These are phyloP conservation scores for Nibea coibor DNA, from an alignment of 2,113 vertebrate species.

Conservation along the genomic window DNA sequence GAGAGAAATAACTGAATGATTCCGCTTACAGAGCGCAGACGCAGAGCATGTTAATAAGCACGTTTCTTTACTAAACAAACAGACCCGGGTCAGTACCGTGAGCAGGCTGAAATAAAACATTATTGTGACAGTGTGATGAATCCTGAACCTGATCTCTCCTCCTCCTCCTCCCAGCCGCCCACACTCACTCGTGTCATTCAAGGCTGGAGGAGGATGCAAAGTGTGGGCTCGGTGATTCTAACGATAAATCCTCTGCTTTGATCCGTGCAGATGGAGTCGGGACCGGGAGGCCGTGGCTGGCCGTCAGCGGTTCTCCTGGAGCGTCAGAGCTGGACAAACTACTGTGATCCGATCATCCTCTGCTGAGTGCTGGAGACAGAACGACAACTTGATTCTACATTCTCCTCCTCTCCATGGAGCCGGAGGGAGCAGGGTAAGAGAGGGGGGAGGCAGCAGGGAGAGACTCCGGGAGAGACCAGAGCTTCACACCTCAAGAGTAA, in stretches of 20 bases:
- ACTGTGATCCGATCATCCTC: slow-evolving; percentile 7
- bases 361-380: not conserved
- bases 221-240: not conserved
- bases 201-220: not conserved
- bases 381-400: not conserved
- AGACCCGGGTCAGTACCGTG: not conserved
- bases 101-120: no score
- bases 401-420: slow-evolving; percentile 20
- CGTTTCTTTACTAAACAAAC: not conserved
- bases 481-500: slow-evolving; percentile 22
- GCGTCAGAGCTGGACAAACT: not conserved
- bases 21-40: no score
- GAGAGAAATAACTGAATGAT: not conserved
- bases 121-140: not conserved
- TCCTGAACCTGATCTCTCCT: not conserved
- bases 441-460: slow-evolving; percentile 15
- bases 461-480: slow-evolving; percentile 16
- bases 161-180: not conserved
- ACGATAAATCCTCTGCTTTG: not conserved
- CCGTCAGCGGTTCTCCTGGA: slow-evolving; percentile 18
- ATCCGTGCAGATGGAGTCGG: slow-evolving; percentile 34
- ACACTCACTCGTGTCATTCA: not conserved
- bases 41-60: not conserved
- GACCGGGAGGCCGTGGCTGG: slow-evolving; percentile 16
- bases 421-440: slow-evolving; percentile 10